Evolutionary conservation across 2,888 invertebrate genomes (phyloP).

Genomic region (Dicyrtomina minuta): DNA sequence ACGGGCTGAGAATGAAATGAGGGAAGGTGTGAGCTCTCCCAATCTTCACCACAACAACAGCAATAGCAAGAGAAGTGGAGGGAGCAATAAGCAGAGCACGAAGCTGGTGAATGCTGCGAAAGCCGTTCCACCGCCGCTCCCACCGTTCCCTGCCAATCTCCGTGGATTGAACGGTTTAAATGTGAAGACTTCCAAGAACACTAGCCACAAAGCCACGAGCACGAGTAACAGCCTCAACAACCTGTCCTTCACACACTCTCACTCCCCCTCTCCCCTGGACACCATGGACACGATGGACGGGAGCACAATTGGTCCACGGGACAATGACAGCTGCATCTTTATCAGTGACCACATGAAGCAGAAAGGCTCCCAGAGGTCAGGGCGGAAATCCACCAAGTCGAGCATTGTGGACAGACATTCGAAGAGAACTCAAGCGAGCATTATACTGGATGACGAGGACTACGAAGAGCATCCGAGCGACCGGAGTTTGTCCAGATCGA

Average conservation of each 20-base stretch:
- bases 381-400: constrained; percentile 16
- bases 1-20: neutral
- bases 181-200: constrained; percentile 1
- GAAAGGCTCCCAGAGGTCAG: constrained; percentile 23
- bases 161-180: constrained; percentile 12
- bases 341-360: constrained; percentile 69
- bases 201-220: constrained; percentile 20
- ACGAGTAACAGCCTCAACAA: constrained; percentile 18
- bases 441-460: constrained; percentile 4
- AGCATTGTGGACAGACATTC: constrained; percentile 8
- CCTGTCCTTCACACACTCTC: neutral
- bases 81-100: neutral
- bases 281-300: constrained; percentile 5
- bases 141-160: constrained; percentile 27
- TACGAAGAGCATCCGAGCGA: constrained; percentile 3
- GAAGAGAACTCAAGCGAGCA: constrained; percentile 14
- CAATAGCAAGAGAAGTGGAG: neutral
- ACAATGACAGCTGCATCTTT: constrained; percentile 69
- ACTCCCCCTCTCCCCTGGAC: neutral
- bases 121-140: constrained; percentile 37
- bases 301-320: constrained; percentile 54
- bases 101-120: neutral
- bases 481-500: neutral
- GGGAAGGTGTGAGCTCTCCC: neutral
- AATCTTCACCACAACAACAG: neutral